Base-by-base conservation (phyloP, 2,113 vertebrate genomes). In the Setophaga coronata region DNA sequence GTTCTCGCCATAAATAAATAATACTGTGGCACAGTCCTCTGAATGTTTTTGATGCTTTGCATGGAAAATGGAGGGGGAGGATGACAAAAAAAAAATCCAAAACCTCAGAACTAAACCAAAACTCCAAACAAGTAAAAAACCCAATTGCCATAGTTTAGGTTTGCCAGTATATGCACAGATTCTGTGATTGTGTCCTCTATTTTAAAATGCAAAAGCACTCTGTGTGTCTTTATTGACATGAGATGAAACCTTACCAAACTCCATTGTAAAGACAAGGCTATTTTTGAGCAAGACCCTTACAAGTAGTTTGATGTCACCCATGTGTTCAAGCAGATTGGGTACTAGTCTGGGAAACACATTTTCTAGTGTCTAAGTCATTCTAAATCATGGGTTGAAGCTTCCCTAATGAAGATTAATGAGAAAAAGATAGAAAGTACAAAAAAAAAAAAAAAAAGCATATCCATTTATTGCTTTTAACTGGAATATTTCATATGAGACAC, bases 1-100 rank as follows among this genome's bases (percentile, higher is more conserved):
- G 34, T 76, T 91, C 74, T 40, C 54, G 5, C 4, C 33, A 36
- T 54, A 9, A 64, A 82, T 84, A 51, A 25, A 7, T 0, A 64
- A 12, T 5, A 12, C 2, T 33, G 17, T 25, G 58, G 25, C 16
- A 29, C 14, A 89, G 26, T 9, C 10, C 20, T 24, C 26, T 18
- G 57, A 51, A 26, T 56, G 6, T 51, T 58, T 72, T 42, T 18
- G 14, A 54, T 72, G 33, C 26, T 60, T 38, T 51, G 18, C 42
- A 31, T 0, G 10, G 14, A 17, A 7, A 6, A 8, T 0, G 0
- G 45, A 38, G 7, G 5, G 7, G 7, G 3, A 18, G 2, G 2
- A 21, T 12, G 3, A 21, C 4, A 90, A 58, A 38, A 38, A 51
- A 45, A 5, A 8, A 33, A 24, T 14, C 4, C 7, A 3, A 87